phyloP scores from a whole-genome alignment of 2,888 invertebrate genomes.

The Dryococelus australis region DNA sequence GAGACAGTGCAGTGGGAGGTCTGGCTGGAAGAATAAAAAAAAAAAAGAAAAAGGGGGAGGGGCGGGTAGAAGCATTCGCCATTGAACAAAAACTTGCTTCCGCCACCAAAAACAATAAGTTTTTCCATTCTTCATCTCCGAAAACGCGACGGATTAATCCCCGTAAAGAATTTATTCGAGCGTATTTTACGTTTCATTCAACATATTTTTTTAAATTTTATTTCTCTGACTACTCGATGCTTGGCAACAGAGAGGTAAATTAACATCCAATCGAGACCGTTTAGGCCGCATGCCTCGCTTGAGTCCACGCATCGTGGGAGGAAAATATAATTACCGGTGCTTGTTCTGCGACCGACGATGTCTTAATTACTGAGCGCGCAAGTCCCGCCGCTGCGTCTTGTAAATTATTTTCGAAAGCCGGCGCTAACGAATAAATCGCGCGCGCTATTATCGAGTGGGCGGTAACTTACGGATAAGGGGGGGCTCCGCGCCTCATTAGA shows the following conservation, averaged over 20 bases:
- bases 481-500: neutral
- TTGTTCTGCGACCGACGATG: neutral
- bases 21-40: neutral
- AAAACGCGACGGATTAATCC: neutral
- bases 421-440: neutral
- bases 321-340: neutral
- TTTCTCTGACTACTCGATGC: too few relatives aligned
- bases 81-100: neutral
- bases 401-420: conserved; percentile 16
- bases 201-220: too few relatives aligned
- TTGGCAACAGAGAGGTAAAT: neutral
- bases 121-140: neutral
- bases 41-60: too few relatives aligned
- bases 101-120: neutral
- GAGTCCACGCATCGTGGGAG: neutral
- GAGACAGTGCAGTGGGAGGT: neutral
- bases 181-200: neutral
- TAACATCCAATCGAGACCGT: neutral
- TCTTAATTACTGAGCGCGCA: neutral
- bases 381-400: neutral
- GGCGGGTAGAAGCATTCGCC: neutral
- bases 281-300: neutral
- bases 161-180: neutral
- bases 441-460: conserved; percentile 1
- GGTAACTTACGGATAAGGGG: neutral